Base-by-base conservation (phyloP, 2,797 vertebrate species). In the Danio aesculapii region DNA sequence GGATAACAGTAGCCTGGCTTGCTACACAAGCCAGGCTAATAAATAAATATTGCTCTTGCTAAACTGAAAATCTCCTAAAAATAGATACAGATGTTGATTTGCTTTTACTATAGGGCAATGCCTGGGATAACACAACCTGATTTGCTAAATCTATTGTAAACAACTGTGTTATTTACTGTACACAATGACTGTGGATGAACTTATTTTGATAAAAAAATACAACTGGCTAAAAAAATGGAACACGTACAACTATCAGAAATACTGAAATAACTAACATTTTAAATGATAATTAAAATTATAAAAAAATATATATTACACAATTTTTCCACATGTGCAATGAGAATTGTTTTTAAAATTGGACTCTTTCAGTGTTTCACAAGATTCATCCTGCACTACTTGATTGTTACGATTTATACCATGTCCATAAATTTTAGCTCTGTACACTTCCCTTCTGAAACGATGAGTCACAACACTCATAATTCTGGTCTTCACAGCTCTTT, bases 21-120 rank as follows among this genome's bases (percentile, higher is more conserved):
- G n/a, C n/a, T n/a, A n/a, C n/a, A n/a, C n/a, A n/a, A n/a, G n/a
- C n/a, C n/a, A n/a, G n/a, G n/a, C n/a, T n/a, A n/a, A n/a, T 30
- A 30, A 30, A 30, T 30, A 30, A 30, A 30, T 47, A 57, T 59
- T 61, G 14, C 9, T n/a, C 3, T 57, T 58, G 17, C 14, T 67
- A 55, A 57, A n/a, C n/a, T n/a, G n/a, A n/a, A n/a, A n/a, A 58
- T 14, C 43, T 57, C 6, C 69, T 44, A 57, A 73, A 17, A 67
- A 58, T 59, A 43, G 78, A 70, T 81, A 61, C 19, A 59, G 66
- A 41, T 80, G 80, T 80, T 76, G 82, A 76, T 70, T 41, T 47
- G 57, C 39, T 16, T 30, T 68, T 58, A 71, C 76, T 30, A n/a
- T n/a, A n/a, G n/a, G n/a, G n/a, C n/a, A n/a, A n/a, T n/a, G 46